phyloP scores from a whole-genome alignment of 2,888 invertebrate genomes.

The Tetragonula carbonaria region DNA sequence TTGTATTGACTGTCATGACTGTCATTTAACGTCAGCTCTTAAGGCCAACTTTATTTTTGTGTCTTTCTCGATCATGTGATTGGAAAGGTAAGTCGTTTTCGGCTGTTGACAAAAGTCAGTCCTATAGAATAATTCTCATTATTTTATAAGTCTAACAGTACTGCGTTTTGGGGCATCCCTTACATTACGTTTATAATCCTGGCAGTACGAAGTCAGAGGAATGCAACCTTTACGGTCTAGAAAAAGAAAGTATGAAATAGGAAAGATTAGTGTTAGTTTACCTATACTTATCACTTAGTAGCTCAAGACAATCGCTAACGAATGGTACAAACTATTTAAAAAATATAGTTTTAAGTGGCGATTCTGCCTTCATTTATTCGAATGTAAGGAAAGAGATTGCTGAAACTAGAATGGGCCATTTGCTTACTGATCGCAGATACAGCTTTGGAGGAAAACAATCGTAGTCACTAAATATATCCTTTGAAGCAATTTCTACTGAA shows the following conservation, averaged over 20 bases:
- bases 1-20: too few species aligned
- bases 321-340: slow-evolving; percentile 70
- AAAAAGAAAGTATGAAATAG: slow-evolving; percentile 1
- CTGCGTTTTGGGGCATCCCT: too few species aligned
- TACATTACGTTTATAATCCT: too few species aligned
- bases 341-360: slow-evolving; percentile 63
- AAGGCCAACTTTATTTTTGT: too few species aligned
- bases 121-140: too few species aligned
- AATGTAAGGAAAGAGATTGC: slow-evolving; percentile 26
- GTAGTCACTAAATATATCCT: not conserved
- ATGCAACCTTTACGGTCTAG: not conserved
- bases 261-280: slow-evolving; percentile 27
- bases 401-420: slow-evolving; percentile 33
- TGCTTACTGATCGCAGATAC: slow-evolving; percentile 37
- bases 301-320: slow-evolving; percentile 65
- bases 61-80: too few species aligned
- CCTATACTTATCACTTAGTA: slow-evolving; percentile 12
- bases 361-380: slow-evolving; percentile 53
- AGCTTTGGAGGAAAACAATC: slow-evolving; percentile 51
- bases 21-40: too few species aligned
- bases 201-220: too few species aligned
- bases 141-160: too few species aligned
- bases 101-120: too few species aligned
- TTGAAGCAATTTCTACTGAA: not conserved
- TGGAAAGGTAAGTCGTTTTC: too few species aligned